phyloP scores from a whole-genome alignment of 2,797 vertebrate genomes.

The Coranthus polyacanthus region DNA sequence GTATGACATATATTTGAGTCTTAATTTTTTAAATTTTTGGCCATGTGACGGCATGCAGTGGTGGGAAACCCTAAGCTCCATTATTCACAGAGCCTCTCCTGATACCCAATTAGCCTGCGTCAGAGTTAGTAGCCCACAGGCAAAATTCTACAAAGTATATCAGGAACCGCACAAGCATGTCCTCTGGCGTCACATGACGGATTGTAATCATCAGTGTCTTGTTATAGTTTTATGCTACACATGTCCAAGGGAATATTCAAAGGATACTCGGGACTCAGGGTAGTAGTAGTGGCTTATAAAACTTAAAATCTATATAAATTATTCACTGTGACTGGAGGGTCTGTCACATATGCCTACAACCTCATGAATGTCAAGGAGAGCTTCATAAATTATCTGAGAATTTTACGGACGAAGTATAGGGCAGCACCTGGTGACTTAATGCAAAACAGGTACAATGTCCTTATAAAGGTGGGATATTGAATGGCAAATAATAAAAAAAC shows the following conservation, averaged over 20 bases:
- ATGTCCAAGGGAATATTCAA: constrained; percentile 30
- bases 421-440: constrained; percentile 56
- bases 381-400: constrained; percentile 54
- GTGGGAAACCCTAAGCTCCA: constrained; percentile 55
- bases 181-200: constrained; percentile 54
- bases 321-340: constrained; percentile 47
- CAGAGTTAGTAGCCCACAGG: constrained; percentile 66
- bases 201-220: constrained; percentile 60
- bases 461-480: constrained; percentile 40
- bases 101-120: constrained; percentile 75
- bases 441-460: constrained; percentile 48
- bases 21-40: too few relatives aligned
- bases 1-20: too few relatives aligned
- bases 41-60: background rate
- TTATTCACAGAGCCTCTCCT: constrained; percentile 71
- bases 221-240: constrained; percentile 46
- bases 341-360: constrained; percentile 48
- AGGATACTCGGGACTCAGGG: constrained; percentile 15
- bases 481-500: constrained; percentile 30
- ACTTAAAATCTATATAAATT: constrained; percentile 55
- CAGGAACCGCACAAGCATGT: constrained; percentile 60
- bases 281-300: constrained; percentile 31
- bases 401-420: constrained; percentile 54
- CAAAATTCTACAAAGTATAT: constrained; percentile 56
- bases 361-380: constrained; percentile 13